These are phyloP conservation scores for Crocidura indochinensis DNA, from an alignment of 2,797 vertebrate species.

Conservation along the genomic window DNA sequence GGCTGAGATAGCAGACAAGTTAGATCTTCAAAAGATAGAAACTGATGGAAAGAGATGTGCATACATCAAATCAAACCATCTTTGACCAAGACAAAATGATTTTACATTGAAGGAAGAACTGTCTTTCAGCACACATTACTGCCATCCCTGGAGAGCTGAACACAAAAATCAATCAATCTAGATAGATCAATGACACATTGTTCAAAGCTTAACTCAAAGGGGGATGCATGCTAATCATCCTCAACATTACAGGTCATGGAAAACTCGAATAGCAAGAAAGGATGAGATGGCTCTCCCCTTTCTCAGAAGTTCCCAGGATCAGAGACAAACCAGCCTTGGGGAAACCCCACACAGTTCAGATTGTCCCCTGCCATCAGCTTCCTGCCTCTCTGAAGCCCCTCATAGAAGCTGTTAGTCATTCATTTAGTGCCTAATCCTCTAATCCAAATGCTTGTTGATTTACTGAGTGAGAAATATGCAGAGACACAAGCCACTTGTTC, in stretches of 20 bases:
- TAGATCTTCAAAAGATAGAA: too few relatives aligned
- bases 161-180: too few relatives aligned
- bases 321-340: not conserved
- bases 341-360: not conserved
- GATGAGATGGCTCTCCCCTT: not conserved
- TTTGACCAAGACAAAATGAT: too few relatives aligned
- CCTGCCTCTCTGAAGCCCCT: not conserved
- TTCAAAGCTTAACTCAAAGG: too few relatives aligned
- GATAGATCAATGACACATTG: too few relatives aligned
- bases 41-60: too few relatives aligned
- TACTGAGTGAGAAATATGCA: conserved; percentile 85
- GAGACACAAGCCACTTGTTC: conserved; percentile 79
- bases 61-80: too few relatives aligned
- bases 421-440: conserved; percentile 87
- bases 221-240: too few relatives aligned
- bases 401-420: conserved; percentile 84
- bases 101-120: too few relatives aligned
- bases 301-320: not conserved
- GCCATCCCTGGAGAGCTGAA: too few relatives aligned
- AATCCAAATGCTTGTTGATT: conserved; percentile 86
- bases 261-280: not conserved
- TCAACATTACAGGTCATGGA: too few relatives aligned
- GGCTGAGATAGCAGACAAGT: not conserved
- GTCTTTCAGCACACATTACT: too few relatives aligned
- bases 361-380: not conserved